Evolutionary conservation across 2,797 vertebrate species (phyloP).

Genomic region (Ara ararauna): DNA sequence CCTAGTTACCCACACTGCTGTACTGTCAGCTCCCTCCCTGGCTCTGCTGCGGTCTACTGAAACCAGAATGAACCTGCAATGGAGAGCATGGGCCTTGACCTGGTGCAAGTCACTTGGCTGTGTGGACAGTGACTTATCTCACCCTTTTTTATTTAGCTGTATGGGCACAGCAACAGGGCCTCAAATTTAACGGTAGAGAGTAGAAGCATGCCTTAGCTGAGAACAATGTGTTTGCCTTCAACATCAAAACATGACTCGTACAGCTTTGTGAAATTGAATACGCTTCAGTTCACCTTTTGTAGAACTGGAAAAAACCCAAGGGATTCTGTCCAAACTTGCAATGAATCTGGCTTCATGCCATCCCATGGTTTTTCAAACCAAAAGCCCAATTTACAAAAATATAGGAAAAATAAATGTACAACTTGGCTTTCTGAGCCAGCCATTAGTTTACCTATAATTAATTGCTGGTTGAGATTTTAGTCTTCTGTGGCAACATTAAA

Average conservation of each 20-base stretch:
- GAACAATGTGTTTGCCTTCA: neutral
- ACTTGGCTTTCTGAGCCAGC: neutral
- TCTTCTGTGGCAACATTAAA: constrained; percentile 14
- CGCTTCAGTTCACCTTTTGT: neutral
- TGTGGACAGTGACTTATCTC: neutral
- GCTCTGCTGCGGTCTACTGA: neutral
- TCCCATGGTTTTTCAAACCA: neutral
- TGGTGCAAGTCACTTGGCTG: neutral
- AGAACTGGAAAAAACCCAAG: neutral
- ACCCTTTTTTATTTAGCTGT: neutral
- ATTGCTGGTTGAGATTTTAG: neutral
- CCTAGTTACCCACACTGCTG: neutral
- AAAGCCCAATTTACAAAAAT: constrained; percentile 20
- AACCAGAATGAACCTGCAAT: neutral
- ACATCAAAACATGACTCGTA: neutral
- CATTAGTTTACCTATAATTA: neutral
- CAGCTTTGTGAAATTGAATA: neutral
- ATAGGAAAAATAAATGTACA: constrained; percentile 27
- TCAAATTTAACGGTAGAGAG: neutral
- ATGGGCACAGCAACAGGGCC: neutral
- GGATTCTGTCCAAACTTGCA: constrained; percentile 15
- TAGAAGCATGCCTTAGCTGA: neutral
- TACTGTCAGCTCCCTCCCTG: neutral
- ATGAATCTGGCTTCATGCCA: neutral
- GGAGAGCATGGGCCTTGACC: neutral